A percentile compares a stretch with the other conserved stretches of the same genome.
These are phyloP conservation scores for Barypeithes pellucidus DNA, from an alignment of 2,888 invertebrate genomes.

Conservation along the genomic window DNA sequence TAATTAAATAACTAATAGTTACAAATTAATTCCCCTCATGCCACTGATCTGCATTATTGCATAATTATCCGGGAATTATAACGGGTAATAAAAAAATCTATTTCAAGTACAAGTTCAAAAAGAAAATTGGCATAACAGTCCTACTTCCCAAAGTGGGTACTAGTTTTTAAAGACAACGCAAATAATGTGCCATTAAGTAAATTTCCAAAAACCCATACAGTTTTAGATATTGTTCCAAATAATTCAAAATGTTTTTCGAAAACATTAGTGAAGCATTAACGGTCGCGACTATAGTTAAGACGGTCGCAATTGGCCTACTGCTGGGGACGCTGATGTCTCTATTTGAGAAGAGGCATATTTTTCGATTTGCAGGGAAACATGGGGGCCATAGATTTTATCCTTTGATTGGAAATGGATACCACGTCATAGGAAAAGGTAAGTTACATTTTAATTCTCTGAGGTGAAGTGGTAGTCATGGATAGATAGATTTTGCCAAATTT, in stretches of 20 bases:
- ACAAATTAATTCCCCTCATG: not conserved
- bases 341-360: constrained; percentile 42
- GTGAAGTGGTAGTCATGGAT: too few species aligned
- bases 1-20: too few species aligned
- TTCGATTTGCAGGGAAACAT: constrained; percentile 46
- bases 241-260: constrained; percentile 8
- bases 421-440: constrained; percentile 49
- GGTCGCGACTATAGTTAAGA: not conserved
- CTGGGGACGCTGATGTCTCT: constrained; percentile 38
- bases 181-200: too few species aligned
- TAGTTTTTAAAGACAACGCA: too few species aligned
- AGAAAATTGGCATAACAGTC: constrained; percentile 10
- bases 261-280: not conserved
- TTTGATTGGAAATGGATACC: constrained; percentile 48
- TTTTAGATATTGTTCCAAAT: too few species aligned
- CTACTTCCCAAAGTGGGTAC: not conserved
- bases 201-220: too few species aligned
- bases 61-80: constrained; percentile 2
- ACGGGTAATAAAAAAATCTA: not conserved
- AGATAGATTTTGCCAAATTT: too few species aligned
- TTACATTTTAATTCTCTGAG: too few species aligned
- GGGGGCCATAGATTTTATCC: constrained; percentile 50
- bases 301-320: not conserved
- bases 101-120: constrained; percentile 32
- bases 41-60: constrained; percentile 12